phyloP scores from a whole-genome alignment of 2,888 invertebrate genomes.

The Lydus trimaculatus region DNA sequence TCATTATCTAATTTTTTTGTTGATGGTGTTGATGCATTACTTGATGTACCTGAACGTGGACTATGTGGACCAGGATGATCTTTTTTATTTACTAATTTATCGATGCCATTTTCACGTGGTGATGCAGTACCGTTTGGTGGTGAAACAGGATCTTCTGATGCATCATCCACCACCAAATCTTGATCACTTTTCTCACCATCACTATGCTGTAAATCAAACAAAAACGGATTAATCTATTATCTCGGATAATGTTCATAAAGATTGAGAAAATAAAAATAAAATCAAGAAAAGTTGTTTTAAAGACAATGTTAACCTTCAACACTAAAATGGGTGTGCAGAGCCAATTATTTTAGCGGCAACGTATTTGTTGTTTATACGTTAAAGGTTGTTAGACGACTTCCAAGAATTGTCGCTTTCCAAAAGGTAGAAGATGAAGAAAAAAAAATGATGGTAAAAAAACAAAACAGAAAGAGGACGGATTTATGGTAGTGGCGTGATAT shows the following conservation, averaged over 20 bases:
- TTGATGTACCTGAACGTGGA: slow-evolving; percentile 84
- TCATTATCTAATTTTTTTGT: slow-evolving; percentile 85
- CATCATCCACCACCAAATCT: slow-evolving; percentile 94
- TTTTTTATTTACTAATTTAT: slow-evolving; percentile 79
- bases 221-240: background rate
- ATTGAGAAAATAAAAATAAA: background rate
- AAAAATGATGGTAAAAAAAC: slow-evolving; percentile 13
- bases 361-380: slow-evolving; percentile 10
- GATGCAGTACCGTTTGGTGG: slow-evolving; percentile 89
- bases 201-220: slow-evolving; percentile 67
- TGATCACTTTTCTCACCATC: slow-evolving; percentile 89
- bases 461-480: slow-evolving; percentile 27
- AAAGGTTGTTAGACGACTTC: slow-evolving; percentile 35
- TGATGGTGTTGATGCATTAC: slow-evolving; percentile 90
- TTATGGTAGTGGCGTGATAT: slow-evolving; percentile 51
- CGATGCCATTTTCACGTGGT: slow-evolving; percentile 86
- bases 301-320: background rate
- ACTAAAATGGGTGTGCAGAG: slow-evolving; percentile 1
- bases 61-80: slow-evolving; percentile 76
- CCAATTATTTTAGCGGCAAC: background rate
- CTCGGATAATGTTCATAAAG: slow-evolving; percentile 7
- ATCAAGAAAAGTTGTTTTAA: slow-evolving; percentile 14
- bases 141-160: slow-evolving; percentile 88
- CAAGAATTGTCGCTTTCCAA: slow-evolving; percentile 27
- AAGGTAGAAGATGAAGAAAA: no score